Base-by-base conservation (phyloP, 1,140 invertebrate genomes). In the Calephelis nemesis region DNA sequence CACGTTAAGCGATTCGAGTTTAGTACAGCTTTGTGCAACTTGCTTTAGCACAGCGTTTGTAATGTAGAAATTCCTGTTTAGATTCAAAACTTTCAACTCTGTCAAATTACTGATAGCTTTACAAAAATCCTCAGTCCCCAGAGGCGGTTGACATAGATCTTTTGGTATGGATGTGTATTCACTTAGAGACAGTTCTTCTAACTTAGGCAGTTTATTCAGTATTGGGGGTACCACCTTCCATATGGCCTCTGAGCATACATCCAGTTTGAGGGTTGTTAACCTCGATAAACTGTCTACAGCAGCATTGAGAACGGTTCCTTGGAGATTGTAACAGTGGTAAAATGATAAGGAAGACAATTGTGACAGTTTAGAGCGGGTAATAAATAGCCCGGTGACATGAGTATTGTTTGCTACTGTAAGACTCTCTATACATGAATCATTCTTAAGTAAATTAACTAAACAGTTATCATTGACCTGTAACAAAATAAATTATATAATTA, bases 121-220 rank as follows among this genome's bases (percentile, higher is more conserved):
- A 65, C 81, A 85, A 67, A 91, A 87, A 0, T 64, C 73, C 0
- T 86, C 80, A 49, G 69, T 78, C 12, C 54, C 74, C 12, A 78
- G 68, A 1, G 72, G 64, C 4, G 64, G 70, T 19, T 73, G 62
- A 42, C 70, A 74, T 0, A 71, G n/a, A 0, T 86, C 85, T 10
- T 45, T 3, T 7, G 42, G 42, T 45, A 73, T 62, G 0, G 81
- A 83, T 1, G 73, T 78, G 64, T 87, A 87, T 71, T 89, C 84
- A 67, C 88, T 88, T n/a, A 91, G 72, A 0, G 90, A 90, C 0
- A 92, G 74, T n/a, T 90, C 84, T 62, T 85, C 78, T 10, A 92
- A 67, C 42, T 81, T 79, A 0, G 85, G 83, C 8, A 91, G 67
- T 65, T 85, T 85, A 11, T 74, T 82, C 5, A 92, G 50, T 68